Evolutionary conservation across 2,888 invertebrate genomes (phyloP), one percentile per base, ranked within the genome.

Genomic region (Papilio gigon): DNA sequence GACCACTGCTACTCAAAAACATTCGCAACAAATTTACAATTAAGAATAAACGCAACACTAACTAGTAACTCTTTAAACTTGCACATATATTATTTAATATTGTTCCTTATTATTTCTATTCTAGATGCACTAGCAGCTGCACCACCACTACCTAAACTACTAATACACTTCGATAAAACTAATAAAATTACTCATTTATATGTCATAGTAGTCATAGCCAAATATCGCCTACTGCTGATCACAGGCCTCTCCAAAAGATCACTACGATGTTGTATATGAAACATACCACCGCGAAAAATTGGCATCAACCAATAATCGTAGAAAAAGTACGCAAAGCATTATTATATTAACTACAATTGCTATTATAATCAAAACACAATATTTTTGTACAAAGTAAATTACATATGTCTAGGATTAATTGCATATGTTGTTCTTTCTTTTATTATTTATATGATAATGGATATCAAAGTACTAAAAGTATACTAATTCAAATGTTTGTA

Each of bases 241-340:
- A n/a, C n/a, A n/a, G n/a, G n/a, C n/a, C n/a, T n/a, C n/a, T n/a
- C n/a, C n/a, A n/a, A n/a, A n/a, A n/a, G n/a, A n/a, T n/a, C n/a
- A n/a, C n/a, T n/a, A n/a, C n/a, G n/a, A n/a, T n/a, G n/a, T n/a
- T n/a, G n/a, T n/a, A n/a, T n/a, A n/a, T n/a, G n/a, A n/a, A n/a
- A n/a, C n/a, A n/a, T n/a, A 56, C 8, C 53, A 30, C 9, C 4
- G 30, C 1, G n/a, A 17, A 56, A 30, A 9, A n/a, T 30, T 9
- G 30, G 9, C 25, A 27, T 17, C 30, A 9, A 9, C 1, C 30
- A 11, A 47, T 8, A 9, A 56, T 30, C 4, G 1, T 30, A 53
- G 8, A 53, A 47, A 11, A 47, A 30, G 30, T 14, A 17, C 30
- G 53, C 53, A 56, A 56, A 56, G 53, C 53, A 4, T 47, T 47